A percentile compares a stretch with the other conserved stretches of the same genome.
These are phyloP conservation scores for Autographa gamma DNA, from an alignment of 2,888 invertebrate species.

Conservation along the genomic window DNA sequence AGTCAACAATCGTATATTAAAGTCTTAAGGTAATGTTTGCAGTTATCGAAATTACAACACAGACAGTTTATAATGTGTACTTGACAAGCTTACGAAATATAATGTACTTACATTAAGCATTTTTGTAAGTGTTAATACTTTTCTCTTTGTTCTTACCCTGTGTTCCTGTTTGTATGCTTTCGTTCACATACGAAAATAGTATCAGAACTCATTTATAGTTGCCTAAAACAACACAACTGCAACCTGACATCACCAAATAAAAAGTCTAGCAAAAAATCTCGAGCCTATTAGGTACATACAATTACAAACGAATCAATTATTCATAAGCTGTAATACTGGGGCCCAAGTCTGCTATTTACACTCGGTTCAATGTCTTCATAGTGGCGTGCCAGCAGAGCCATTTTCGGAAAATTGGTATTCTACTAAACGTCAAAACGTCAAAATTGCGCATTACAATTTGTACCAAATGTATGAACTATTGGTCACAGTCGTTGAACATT, in stretches of 20 bases:
- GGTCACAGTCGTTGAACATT: too few species aligned
- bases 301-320: background rate
- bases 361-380: too few species aligned
- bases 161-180: too few species aligned
- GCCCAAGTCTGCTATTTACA: too few species aligned
- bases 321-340: background rate
- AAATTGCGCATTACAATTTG: too few species aligned
- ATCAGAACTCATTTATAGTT: background rate
- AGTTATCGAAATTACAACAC: slow-evolving; percentile 8
- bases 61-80: background rate
- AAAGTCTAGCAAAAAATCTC: background rate
- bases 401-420: too few species aligned
- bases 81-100: background rate
- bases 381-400: too few species aligned
- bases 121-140: too few species aligned
- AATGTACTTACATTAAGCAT: background rate
- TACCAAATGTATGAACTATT: too few species aligned
- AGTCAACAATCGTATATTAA: slow-evolving; percentile 23
- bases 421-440: too few species aligned
- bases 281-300: background rate
- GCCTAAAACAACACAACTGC: too few species aligned
- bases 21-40: slow-evolving; percentile 6
- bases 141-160: background rate
- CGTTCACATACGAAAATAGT: background rate
- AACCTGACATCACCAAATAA: background rate